phyloP scores from a whole-genome alignment of 2,797 vertebrate genomes.

The Hippocampus kuda region DNA sequence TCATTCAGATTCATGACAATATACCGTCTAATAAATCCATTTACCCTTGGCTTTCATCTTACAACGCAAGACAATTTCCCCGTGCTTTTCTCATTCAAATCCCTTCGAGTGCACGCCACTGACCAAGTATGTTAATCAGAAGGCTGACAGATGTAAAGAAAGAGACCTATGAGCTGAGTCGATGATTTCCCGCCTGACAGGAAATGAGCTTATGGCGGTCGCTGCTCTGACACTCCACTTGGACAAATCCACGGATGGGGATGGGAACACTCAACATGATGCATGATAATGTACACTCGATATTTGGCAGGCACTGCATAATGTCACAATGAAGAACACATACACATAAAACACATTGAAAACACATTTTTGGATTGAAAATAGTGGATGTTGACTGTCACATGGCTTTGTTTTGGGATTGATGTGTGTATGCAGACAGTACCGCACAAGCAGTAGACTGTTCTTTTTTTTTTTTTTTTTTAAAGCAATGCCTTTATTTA shows the following conservation, averaged over 20 bases:
- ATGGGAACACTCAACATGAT: not conserved
- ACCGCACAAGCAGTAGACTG: not conserved
- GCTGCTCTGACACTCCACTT: slow-evolving; percentile 27
- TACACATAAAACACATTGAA: not conserved
- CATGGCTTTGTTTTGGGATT: not conserved
- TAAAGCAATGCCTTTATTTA: not conserved
- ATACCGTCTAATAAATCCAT: slow-evolving; percentile 16
- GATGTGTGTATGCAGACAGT: not conserved
- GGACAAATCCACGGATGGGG: slow-evolving; percentile 26
- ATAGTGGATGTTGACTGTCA: not conserved
- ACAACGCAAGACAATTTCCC: slow-evolving; percentile 30
- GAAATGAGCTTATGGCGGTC: slow-evolving; percentile 46
- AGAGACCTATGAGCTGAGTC: slow-evolving; percentile 13
- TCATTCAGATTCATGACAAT: slow-evolving; percentile 14
- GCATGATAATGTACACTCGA: too few relatives aligned
- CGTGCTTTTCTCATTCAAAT: slow-evolving; percentile 28
- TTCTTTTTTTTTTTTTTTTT: not conserved
- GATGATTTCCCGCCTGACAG: slow-evolving; percentile 43
- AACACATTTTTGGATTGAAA: too few relatives aligned
- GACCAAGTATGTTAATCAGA: slow-evolving; percentile 39
- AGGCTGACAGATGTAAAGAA: slow-evolving; percentile 35
- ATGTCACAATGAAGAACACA: not conserved
- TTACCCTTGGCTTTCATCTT: slow-evolving; percentile 36
- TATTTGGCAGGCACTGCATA: not conserved
- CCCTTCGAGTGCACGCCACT: slow-evolving; percentile 26